These are phyloP conservation scores for Lithophane semibrunnea DNA, from an alignment of 2,888 invertebrate genomes.

Conservation along the genomic window DNA sequence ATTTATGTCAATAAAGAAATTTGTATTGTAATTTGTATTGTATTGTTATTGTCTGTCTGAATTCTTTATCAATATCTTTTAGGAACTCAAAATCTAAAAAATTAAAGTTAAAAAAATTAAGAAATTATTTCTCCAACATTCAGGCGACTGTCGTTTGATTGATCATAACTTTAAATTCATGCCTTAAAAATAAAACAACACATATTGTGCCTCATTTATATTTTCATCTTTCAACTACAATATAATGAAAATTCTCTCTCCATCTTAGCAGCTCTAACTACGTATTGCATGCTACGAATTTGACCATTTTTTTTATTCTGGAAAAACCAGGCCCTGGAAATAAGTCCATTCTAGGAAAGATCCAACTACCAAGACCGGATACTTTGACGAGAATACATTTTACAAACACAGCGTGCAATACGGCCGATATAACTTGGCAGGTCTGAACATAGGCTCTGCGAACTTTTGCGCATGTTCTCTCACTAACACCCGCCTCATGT, in stretches of 20 bases:
- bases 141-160: neutral
- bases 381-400: neutral
- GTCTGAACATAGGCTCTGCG: no score
- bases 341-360: neutral
- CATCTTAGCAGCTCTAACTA: no score
- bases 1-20: no score
- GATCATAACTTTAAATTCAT: neutral
- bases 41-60: neutral
- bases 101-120: no score
- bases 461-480: no score
- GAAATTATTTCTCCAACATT: no score
- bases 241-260: neutral
- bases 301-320: conserved; percentile 12
- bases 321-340: conserved; percentile 18
- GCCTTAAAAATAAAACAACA: no score
- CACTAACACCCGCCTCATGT: no score
- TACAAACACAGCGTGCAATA: neutral
- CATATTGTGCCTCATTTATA: neutral
- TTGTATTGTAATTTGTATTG: no score
- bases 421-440: no score
- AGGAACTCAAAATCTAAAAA: no score
- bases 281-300: neutral
- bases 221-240: neutral
- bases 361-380: neutral
- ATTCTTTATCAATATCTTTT: neutral